Percentiles rank a stretch among this genome's conserved stretches.
Conservation (phyloP, 2,113 vertebrate species). For the Phylloscopus whistleri region DNA sequence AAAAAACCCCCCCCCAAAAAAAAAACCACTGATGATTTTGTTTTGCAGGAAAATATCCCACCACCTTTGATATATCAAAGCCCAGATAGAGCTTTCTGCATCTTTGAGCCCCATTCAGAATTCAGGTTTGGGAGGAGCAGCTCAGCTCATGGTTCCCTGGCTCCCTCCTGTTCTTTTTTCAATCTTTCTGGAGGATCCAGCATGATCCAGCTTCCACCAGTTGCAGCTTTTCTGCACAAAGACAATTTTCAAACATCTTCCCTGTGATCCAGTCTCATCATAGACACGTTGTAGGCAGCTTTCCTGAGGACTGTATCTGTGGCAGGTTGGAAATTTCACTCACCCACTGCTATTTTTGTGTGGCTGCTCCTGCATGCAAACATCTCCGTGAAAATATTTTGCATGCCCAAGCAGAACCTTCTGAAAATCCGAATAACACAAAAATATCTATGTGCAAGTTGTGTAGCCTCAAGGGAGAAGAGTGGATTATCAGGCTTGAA, state of each 20-base stretch:
- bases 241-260: background rate
- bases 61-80: background rate
- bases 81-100: background rate
- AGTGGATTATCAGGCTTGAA: background rate
- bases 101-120: background rate
- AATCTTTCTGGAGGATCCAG: background rate
- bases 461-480: background rate
- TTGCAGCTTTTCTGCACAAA: background rate
- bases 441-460: background rate
- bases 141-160: background rate
- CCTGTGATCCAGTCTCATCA: no score
- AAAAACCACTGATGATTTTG: background rate
- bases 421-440: background rate
- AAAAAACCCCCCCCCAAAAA: no score
- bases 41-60: background rate
- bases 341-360: background rate
- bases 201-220: background rate
- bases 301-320: background rate
- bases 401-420: background rate
- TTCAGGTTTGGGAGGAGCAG: background rate
- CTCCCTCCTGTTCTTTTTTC: background rate
- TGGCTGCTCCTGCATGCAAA: background rate
- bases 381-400: background rate
- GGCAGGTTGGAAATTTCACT: background rate
- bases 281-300: background rate